Evolutionary conservation across 2,888 invertebrate species (phyloP), one percentile per base, ranked within the genome.

Genomic region (Hoplodrina ambigua): DNA sequence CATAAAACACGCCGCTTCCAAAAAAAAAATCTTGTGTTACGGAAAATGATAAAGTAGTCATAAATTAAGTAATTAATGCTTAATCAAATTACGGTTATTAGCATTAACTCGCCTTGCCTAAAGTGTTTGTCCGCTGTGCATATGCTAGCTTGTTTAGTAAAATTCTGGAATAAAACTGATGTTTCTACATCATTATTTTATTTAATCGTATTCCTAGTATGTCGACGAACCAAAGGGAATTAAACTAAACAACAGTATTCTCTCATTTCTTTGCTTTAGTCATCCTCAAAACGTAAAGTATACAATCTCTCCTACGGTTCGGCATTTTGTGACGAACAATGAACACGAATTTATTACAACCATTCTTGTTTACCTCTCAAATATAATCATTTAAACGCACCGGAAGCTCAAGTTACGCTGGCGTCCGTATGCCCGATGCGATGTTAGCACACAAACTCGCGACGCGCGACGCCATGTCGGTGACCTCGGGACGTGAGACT

Each of bases 381-480:
- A 30, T 17, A 30, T 5, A n/a, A 25, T 0, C 5, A 44, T 70
- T 59, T 10, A 37, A 11, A 25, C 30, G 56, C 6, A 53, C 60
- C 17, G 30, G 67, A 63, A 84, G 89, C 59, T 87, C 88, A 76
- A 82, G 52, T 62, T 85, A 84, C 49, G 69, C 54, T 86, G 86
- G 89, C 33, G 0, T 25, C 0, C 33, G 66, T 61, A 69, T 30
- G 52, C 67, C 72, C 73, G 78, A 72, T 80, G 63, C 73, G 78
- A 72, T 80, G 60, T 65, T 71, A 41, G 64, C 80, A 87, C 76
- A 77, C 49, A 15, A 5, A 46, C 17, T 17, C 46, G 46, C 85
- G 84, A 80, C 73, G 84, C 82, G 85, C 78, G 72, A 82, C 84
- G 84, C 63, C 73, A 89, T 89, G 91, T 90, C 90, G 88, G 89